phyloP scores from a whole-genome alignment of 2,888 invertebrate species.

The Clivina fossor region DNA sequence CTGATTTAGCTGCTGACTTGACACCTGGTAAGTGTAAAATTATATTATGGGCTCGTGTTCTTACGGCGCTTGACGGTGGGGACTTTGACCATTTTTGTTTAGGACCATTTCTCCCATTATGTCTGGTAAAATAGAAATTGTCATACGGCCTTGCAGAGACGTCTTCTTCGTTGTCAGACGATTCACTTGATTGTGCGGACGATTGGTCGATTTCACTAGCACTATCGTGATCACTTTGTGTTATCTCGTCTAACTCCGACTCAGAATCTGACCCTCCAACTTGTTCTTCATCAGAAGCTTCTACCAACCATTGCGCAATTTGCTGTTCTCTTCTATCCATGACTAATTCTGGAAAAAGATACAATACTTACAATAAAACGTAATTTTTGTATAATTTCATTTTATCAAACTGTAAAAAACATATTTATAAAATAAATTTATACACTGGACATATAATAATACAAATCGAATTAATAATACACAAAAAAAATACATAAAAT shows the following conservation, averaged over 20 bases:
- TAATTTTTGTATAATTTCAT: no score
- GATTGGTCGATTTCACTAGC: background rate
- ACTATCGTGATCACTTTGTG: background rate
- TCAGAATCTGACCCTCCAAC: constrained; percentile 38
- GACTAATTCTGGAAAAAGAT: no score
- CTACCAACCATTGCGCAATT: constrained; percentile 38
- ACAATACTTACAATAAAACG: no score
- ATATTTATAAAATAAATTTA: constrained; percentile 30
- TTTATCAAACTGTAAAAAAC: constrained; percentile 33
- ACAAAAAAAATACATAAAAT: constrained; percentile 29
- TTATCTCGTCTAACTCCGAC: constrained; percentile 35
- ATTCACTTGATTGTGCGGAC: no score
- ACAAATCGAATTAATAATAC: constrained; percentile 34
- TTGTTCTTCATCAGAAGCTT: constrained; percentile 37
- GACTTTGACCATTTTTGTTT: constrained; percentile 4
- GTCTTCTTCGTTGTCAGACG: background rate
- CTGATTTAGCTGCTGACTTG: no score
- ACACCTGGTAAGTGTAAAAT: no score
- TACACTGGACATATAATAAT: constrained; percentile 29
- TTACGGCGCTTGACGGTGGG: constrained; percentile 2
- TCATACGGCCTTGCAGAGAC: background rate
- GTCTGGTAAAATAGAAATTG: background rate
- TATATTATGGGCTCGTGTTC: constrained; percentile 1
- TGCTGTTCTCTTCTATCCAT: no score
- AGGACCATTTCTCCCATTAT: constrained; percentile 5